These are phyloP conservation scores for Pollicipes pollicipes DNA, from an alignment of 1,140 invertebrate species.

Conservation along the genomic window DNA sequence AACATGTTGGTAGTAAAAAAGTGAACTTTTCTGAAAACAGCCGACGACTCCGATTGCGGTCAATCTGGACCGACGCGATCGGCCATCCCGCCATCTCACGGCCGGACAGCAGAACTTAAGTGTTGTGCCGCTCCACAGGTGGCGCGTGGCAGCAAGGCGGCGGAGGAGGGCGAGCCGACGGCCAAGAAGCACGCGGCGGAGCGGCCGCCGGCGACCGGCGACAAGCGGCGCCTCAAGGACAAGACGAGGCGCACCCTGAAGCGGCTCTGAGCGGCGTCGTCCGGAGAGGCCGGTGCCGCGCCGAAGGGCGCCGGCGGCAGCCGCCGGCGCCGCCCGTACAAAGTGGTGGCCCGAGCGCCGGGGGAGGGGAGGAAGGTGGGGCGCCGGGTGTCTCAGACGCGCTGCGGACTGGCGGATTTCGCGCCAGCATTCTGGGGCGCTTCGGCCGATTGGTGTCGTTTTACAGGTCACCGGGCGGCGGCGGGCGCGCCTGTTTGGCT, in stretches of 20 bases:
- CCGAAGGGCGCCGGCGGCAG: no score
- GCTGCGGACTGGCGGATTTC: no score
- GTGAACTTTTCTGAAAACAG: constrained; percentile 11
- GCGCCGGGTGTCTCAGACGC: no score
- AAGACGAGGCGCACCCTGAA: constrained; percentile 64
- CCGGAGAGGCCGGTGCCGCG: no score
- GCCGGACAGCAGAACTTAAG: constrained; percentile 2
- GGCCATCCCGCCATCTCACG: neutral
- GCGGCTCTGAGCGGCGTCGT: constrained; percentile 63
- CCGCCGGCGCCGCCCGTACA: no score
- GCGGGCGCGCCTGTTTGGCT: no score
- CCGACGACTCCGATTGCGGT: constrained; percentile 15
- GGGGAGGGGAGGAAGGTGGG: no score
- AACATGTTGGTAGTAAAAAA: no score
- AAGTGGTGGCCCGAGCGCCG: no score
- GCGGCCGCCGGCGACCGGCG: constrained; percentile 52
- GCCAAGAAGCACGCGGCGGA: constrained; percentile 68
- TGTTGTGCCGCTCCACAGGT: constrained; percentile 27
- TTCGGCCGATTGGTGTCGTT: no score
- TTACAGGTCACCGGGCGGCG: no score
- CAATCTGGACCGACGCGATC: constrained; percentile 12
- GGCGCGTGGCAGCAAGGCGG: constrained; percentile 26
- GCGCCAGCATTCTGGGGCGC: no score
- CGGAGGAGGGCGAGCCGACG: constrained; percentile 40
- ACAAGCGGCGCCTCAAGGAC: constrained; percentile 59